Percentiles rank a stretch among this genome's conserved stretches.
These are phyloP conservation scores for Chelonoidis abingdonii DNA, from an alignment of 2,113 vertebrate species.

Conservation along the genomic window DNA sequence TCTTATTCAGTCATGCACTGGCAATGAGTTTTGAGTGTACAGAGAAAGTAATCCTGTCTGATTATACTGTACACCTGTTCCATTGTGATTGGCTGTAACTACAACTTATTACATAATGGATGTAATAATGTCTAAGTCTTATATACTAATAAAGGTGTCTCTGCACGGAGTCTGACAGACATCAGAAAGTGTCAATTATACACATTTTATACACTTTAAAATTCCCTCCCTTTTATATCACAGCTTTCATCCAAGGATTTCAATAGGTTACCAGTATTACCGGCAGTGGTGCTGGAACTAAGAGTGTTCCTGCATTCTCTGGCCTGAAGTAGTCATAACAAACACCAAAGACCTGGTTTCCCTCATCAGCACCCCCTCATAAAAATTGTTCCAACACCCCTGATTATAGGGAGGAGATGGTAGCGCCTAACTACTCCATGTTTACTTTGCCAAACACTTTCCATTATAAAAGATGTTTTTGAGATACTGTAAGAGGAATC, in stretches of 20 bases:
- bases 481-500: neutral
- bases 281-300: neutral
- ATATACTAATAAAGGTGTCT: neutral
- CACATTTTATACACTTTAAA: neutral
- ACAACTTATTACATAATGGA: neutral
- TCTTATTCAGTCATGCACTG: neutral
- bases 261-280: neutral
- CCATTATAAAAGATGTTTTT: neutral
- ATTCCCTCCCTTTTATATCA: neutral
- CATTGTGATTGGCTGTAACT: neutral
- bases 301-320: no score
- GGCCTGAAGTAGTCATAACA: no score
- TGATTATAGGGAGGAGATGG: neutral
- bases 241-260: neutral
- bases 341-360: no score
- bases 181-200: neutral
- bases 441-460: neutral
- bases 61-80: neutral
- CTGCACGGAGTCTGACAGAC: neutral
- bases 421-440: neutral
- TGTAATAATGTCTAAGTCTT: neutral
- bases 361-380: no score
- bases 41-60: neutral
- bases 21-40: neutral
- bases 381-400: no score